Conservation (phyloP, 2,888 invertebrate species). For the Rugalucina vietnamica region DNA sequence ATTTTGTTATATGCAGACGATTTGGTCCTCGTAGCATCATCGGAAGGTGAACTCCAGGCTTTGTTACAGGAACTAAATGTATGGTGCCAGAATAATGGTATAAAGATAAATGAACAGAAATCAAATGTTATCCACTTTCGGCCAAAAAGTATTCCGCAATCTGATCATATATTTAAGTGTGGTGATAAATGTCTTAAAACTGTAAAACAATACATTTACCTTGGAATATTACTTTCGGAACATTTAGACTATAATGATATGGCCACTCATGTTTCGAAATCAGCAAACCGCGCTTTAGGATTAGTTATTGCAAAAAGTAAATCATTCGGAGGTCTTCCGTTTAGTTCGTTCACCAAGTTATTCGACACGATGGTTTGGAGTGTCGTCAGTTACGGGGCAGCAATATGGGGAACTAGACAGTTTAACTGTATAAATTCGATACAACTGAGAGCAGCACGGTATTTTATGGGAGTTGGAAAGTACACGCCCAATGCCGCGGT, state of each 20-base stretch:
- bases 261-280: slow-evolving; percentile 11
- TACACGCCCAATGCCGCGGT: background rate
- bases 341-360: slow-evolving; percentile 1
- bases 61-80: background rate
- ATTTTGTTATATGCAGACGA: background rate
- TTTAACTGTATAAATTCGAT: slow-evolving; percentile 18
- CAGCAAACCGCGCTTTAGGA: slow-evolving; percentile 10
- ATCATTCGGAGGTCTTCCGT: slow-evolving; percentile 14
- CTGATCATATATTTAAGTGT: slow-evolving; percentile 1
- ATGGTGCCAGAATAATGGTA: background rate
- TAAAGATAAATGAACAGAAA: slow-evolving; percentile 16
- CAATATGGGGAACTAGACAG: slow-evolving; percentile 20
- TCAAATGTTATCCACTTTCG: slow-evolving; percentile 28
- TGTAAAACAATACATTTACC: slow-evolving; percentile 15
- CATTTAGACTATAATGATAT: slow-evolving; percentile 25
- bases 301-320: background rate
- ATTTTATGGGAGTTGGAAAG: background rate
- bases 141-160: background rate
- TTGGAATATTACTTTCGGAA: slow-evolving; percentile 22
- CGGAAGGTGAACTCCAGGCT: background rate
- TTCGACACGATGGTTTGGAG: slow-evolving; percentile 18
- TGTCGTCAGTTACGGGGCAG: slow-evolving; percentile 17
- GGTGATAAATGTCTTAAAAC: background rate
- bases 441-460: slow-evolving; percentile 19
- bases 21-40: background rate